Evolutionary conservation across 2,797 vertebrate species (phyloP), one percentile per base, ranked within the genome.

Genomic region (Pygocentrus nattereri): DNA sequence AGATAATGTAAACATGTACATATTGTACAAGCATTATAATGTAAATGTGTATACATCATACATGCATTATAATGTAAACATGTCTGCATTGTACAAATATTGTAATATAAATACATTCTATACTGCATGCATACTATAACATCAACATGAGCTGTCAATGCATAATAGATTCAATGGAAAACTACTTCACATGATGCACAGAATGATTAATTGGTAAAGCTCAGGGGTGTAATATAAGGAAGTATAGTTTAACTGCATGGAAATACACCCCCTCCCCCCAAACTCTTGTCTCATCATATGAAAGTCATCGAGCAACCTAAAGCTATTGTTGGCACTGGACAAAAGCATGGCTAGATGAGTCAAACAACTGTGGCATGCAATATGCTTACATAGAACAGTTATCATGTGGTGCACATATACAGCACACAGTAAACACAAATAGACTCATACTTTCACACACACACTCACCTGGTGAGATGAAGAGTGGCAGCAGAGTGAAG

Each of bases 381-480:
- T 2, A 64, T 58, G 13, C 34, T 54, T 13, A 64, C 11, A 61
- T 21, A 25, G 16, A 59, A 8, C 11, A 62, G 49, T 18, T 21
- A 7, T 13, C 2, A 58, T 30, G 34, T 69, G 75, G 54, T 10
- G 3, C 38, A 61, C 31, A 52, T 19, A 61, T 5, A 49, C 50
- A 44, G 12, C 44, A 10, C 41, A 11, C 41, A 44, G 10, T 69
- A 11, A 52, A 21, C 0, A 54, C 44, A 21, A 23, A 34, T 15
- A 18, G 6, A 64, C 31, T 38, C 50, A 54, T 44, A 54, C n/a
- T 38, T 50, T 54, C 44, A 54, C n/a, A 80, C 25, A 80, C 52
- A 56, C 23, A 54, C 87, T 74, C 59, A 89, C 88, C 85, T 76
- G 81, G 72, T 52, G 61, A 82, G 61, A 80, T 49, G 41, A 87